Evolutionary conservation across 2,113 vertebrate genomes (phyloP).

Genomic region (Phrynosoma platyrhinos): DNA sequence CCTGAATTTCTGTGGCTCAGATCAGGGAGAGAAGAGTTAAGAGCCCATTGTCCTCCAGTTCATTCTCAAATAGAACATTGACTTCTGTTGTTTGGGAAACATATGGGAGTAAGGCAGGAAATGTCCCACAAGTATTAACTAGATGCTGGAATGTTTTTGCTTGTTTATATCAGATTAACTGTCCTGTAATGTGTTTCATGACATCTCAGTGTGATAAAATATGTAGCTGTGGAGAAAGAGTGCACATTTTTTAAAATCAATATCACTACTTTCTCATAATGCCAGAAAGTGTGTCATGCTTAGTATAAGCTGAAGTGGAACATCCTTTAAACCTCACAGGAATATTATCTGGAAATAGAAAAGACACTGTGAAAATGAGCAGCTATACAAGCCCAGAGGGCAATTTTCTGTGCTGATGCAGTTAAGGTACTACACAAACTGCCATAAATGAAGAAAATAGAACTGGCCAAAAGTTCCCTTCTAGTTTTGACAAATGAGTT

Average conservation of each 20-base stretch:
- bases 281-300: slow-evolving; percentile 38
- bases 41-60: slow-evolving; percentile 19
- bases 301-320: slow-evolving; percentile 39
- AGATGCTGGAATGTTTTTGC: slow-evolving; percentile 52
- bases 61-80: slow-evolving; percentile 49
- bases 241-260: slow-evolving; percentile 28
- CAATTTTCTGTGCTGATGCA: slow-evolving; percentile 24
- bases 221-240: slow-evolving; percentile 56
- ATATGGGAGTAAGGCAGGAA: slow-evolving; percentile 64
- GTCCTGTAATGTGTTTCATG: slow-evolving; percentile 15
- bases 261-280: slow-evolving; percentile 56
- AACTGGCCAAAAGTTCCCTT: not conserved
- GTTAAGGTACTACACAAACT: too few relatives aligned
- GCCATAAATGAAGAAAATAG: not conserved
- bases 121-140: slow-evolving; percentile 45
- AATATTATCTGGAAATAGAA: slow-evolving; percentile 30
- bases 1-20: not conserved
- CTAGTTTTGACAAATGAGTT: slow-evolving; percentile 17
- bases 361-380: slow-evolving; percentile 37
- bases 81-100: slow-evolving; percentile 31
- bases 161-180: slow-evolving; percentile 60
- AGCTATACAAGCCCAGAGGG: slow-evolving; percentile 29
- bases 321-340: slow-evolving; percentile 57
- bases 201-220: slow-evolving; percentile 58
- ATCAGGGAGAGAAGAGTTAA: slow-evolving; percentile 35